Evolutionary conservation across 2,888 invertebrate species (phyloP).

Genomic region (Lissonota sp.): DNA sequence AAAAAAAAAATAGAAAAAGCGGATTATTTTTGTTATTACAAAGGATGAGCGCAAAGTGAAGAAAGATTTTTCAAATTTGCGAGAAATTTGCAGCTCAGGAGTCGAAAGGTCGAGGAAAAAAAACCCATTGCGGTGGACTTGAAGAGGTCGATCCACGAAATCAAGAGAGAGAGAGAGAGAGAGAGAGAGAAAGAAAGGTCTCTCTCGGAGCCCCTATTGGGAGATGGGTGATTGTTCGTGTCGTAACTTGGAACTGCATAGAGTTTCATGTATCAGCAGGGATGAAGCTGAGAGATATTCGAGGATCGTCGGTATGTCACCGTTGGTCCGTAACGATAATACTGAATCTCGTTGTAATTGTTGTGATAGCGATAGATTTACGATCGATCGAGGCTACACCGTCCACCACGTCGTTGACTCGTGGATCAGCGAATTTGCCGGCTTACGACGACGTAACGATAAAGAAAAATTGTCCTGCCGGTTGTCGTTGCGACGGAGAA

Average conservation of each 20-base stretch:
- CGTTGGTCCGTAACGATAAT: constrained; percentile 65
- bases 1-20: neutral
- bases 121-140: neutral
- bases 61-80: too few species aligned
- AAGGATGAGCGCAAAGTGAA: neutral
- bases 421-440: constrained; percentile 76
- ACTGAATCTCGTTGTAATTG: constrained; percentile 49
- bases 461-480: constrained; percentile 78
- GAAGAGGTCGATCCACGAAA: neutral
- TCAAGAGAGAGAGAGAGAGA: neutral
- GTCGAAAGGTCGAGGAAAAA: too few species aligned
- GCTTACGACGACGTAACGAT: constrained; percentile 74
- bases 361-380: constrained; percentile 66
- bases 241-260: constrained; percentile 60
- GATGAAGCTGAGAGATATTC: constrained; percentile 72
- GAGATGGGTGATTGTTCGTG: constrained; percentile 67
- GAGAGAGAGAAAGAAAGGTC: neutral
- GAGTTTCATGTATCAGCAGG: constrained; percentile 76
- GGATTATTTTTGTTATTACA: neutral
- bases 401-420: constrained; percentile 67
- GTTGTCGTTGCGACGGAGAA: constrained; percentile 81
- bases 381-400: constrained; percentile 54
- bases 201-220: constrained; percentile 46
- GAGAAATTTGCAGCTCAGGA: too few species aligned
- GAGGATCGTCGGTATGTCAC: constrained; percentile 31